Evolutionary conservation across 2,888 invertebrate genomes (phyloP), one percentile per base, ranked within the genome.

Genomic region (Phortica okadai): DNA sequence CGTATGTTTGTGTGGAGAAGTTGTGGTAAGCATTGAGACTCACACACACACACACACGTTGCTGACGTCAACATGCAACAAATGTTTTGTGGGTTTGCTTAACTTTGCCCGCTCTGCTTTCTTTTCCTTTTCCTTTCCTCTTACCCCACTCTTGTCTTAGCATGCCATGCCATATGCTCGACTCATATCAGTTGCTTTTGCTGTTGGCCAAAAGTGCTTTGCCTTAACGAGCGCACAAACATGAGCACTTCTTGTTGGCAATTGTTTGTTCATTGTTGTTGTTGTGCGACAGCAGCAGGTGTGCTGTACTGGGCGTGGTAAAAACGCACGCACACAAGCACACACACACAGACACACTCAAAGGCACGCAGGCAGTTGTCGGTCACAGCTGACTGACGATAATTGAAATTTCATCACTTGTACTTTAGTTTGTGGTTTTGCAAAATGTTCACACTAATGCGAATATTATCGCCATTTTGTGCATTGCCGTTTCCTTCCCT

Each of bases 251-350:
- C 70, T 72, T 50, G 62, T 41, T 33, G 66, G 56, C 54, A 33
- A 25, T 56, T 42, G 44, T 25, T 44, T 74, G 73, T 59, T 73
- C 75, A 25, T 69, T 44, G 84, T 85, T 79, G 85, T 82, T 80
- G 81, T 86, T 84, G 81, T 87, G 81, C 84, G 88, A 88, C 85
- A 88, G 85, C 88, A 85, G 85, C 85, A 85, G 85, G 86, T 87
- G 83, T 87, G 83, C 82, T 58, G 64, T 74, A 70, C 78, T 81
- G 78, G 79, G 80, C 80, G 82, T 50, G 76, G 74, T 77, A 86
- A 74, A 74, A 74, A 70, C 70, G 56, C 69, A 73, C 74, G 66
- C 74, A 75, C 77, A 73, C 64, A 50, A 74, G 72, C 73, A 64
- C 73, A 76, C 77, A 69, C 54, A 56, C 69, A 67, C 76, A 75